Conservation (phyloP, 2,797 vertebrate species). For the Amniataba percoides region DNA sequence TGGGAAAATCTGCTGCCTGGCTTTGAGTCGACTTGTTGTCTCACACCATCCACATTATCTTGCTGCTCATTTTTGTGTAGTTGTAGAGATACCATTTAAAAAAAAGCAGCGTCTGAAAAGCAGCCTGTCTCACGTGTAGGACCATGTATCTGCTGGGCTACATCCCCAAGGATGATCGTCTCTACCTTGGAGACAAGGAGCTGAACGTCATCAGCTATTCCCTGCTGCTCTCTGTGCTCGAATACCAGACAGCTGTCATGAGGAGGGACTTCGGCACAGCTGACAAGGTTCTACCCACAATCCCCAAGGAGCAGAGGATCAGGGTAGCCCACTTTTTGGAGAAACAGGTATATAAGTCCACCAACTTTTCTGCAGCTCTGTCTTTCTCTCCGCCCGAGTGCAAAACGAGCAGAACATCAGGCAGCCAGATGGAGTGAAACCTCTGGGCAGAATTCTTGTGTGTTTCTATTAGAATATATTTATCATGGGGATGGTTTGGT, state of each 20-base stretch:
- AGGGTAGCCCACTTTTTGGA: constrained; percentile 94
- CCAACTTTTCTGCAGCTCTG: background rate
- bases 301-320: constrained; percentile 94
- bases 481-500: constrained; percentile 25
- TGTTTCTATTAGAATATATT: constrained; percentile 30
- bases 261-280: constrained; percentile 94
- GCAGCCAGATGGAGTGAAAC: constrained; percentile 59
- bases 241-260: constrained; percentile 97
- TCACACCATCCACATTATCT: background rate
- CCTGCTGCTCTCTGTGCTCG: constrained; percentile 92
- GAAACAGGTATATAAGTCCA: constrained; percentile 87
- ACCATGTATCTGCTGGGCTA: constrained; percentile 96
- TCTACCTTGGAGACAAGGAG: constrained; percentile 95
- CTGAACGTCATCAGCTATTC: constrained; percentile 93
- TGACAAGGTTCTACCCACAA: constrained; percentile 93
- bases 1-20: background rate
- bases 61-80: background rate
- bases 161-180: constrained; percentile 94
- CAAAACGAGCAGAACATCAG: constrained; percentile 58
- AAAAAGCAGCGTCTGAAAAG: background rate
- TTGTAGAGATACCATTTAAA: background rate
- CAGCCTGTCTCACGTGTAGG: constrained; percentile 67
- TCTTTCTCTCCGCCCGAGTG: constrained; percentile 22
- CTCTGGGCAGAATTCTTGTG: constrained; percentile 38
- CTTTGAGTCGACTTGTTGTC: background rate